phyloP scores from a whole-genome alignment of 2,113 vertebrate genomes.

The Cnemophilus loriae region DNA sequence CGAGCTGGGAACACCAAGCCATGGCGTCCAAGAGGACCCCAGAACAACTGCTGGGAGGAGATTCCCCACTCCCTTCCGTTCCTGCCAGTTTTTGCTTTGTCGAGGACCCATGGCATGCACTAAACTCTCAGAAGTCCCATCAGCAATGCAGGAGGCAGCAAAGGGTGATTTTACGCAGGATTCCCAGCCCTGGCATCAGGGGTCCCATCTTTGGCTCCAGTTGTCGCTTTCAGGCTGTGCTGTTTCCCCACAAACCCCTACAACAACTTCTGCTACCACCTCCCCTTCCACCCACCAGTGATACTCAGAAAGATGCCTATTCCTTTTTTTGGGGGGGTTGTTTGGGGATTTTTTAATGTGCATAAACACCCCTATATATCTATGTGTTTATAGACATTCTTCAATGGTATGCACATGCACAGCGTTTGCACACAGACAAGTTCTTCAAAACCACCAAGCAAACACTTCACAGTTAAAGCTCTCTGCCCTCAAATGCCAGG shows the following conservation, averaged over 20 bases:
- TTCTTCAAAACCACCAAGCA: not conserved
- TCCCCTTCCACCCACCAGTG: not conserved
- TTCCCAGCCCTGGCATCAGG: not conserved
- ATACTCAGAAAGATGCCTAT: not conserved
- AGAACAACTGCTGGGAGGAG: not conserved
- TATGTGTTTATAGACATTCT: not conserved
- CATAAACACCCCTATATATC: not conserved
- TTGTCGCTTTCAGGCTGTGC: not conserved
- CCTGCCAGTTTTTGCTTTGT: not conserved
- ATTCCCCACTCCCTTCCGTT: not conserved
- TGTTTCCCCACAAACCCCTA: not conserved
- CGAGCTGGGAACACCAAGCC: not conserved
- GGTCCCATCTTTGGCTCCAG: not conserved
- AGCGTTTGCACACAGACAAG: not conserved
- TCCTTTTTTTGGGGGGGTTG: not conserved
- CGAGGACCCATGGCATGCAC: not conserved
- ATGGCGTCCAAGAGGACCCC: not conserved
- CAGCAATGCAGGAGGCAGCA: not conserved
- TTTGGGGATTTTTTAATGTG: not conserved
- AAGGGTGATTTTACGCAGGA: not conserved
- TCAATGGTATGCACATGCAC: not conserved
- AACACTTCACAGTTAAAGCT: not conserved
- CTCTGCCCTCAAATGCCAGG: not conserved
- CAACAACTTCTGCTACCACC: not conserved
- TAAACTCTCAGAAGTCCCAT: not conserved